Conservation (phyloP, 2,113 vertebrate genomes). For the Jacana jacana region DNA sequence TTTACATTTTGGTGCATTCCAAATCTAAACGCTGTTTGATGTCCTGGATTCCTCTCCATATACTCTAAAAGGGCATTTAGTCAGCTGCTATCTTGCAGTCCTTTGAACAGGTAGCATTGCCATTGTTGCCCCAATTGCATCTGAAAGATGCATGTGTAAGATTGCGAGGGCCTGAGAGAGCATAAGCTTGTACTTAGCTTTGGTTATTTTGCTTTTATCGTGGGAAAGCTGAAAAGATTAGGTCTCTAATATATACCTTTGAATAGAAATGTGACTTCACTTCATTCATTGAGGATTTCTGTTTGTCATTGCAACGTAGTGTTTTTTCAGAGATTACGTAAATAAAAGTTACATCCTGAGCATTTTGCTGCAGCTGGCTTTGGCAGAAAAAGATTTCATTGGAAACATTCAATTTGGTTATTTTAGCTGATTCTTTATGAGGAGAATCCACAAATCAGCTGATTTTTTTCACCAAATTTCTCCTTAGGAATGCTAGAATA, state of each 20-base stretch:
- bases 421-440: not conserved
- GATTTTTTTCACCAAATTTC: not conserved
- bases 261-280: not conserved
- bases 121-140: not conserved
- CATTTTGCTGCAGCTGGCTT: not conserved
- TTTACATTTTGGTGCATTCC: not conserved
- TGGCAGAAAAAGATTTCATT: not conserved
- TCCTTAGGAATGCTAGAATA: not conserved
- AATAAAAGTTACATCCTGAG: not conserved
- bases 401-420: not conserved
- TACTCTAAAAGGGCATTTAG: not conserved
- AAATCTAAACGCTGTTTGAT: not conserved
- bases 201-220: not conserved
- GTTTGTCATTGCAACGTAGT: not conserved
- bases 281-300: not conserved
- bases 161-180: not conserved
- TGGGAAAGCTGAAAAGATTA: not conserved
- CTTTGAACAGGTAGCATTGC: not conserved
- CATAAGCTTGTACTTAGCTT: not conserved
- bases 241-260: not conserved
- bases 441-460: not conserved
- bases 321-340: not conserved
- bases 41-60: not conserved
- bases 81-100: not conserved
- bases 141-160: constrained; percentile 43